phyloP scores from a whole-genome alignment of 92 coral and sea anemone genomes.

The Ricordea florida region DNA sequence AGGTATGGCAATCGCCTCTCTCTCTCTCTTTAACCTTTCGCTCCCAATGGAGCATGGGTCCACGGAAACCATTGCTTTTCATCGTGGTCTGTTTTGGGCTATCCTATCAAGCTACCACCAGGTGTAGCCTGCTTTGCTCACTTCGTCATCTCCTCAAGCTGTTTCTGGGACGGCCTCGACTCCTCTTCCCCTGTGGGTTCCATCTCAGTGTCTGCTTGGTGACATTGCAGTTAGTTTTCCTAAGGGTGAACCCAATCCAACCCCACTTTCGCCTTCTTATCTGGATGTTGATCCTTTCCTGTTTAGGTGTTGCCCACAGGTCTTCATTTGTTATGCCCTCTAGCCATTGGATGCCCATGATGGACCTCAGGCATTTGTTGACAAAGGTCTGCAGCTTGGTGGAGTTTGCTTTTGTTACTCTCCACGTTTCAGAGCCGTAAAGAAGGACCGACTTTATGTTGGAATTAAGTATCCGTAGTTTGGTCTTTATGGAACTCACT shows the following conservation, averaged over 20 bases:
- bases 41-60: background rate
- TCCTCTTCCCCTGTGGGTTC: slow-evolving; percentile 25
- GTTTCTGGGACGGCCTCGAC: slow-evolving; percentile 5
- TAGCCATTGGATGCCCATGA: slow-evolving; percentile 11
- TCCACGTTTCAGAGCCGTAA: slow-evolving; percentile 29
- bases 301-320: background rate
- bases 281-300: slow-evolving; percentile 2
- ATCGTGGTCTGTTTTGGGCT: background rate
- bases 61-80: background rate
- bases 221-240: background rate
- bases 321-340: background rate
- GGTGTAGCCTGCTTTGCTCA: background rate
- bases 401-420: slow-evolving; percentile 2
- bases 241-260: slow-evolving; percentile 16
- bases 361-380: slow-evolving; percentile 14
- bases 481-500: background rate
- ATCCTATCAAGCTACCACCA: background rate
- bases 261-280: slow-evolving; percentile 14
- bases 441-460: slow-evolving; percentile 10
- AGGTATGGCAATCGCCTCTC: background rate
- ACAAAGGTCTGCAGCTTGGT: background rate
- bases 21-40: background rate
- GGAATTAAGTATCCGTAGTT: background rate
- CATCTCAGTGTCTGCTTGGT: slow-evolving; percentile 19
- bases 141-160: slow-evolving; percentile 9